Conservation (phyloP, 2,888 invertebrate genomes). For the Pheosia tremula region DNA sequence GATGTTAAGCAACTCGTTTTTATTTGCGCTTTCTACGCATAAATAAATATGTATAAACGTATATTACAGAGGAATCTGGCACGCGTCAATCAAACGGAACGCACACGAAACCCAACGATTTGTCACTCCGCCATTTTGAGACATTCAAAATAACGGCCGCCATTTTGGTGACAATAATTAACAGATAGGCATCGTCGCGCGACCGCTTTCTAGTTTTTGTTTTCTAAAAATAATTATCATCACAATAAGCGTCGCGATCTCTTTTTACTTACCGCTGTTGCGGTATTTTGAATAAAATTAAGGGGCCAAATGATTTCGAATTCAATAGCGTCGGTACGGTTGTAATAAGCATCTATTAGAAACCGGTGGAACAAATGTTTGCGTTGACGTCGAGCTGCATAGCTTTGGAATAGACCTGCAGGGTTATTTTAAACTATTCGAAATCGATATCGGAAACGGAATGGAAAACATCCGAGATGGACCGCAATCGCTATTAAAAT, state of each 20-base stretch:
- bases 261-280: slow-evolving; percentile 80
- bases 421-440: no score
- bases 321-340: slow-evolving; percentile 62
- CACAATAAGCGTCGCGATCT: slow-evolving; percentile 79
- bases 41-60: slow-evolving; percentile 80
- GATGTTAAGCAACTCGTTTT: slow-evolving; percentile 73
- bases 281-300: slow-evolving; percentile 82
- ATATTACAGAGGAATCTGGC: slow-evolving; percentile 76
- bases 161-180: slow-evolving; percentile 84
- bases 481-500: no score
- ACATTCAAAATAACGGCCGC: slow-evolving; percentile 75
- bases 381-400: slow-evolving; percentile 41
- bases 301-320: slow-evolving; percentile 67
- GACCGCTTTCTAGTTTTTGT: slow-evolving; percentile 83
- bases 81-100: slow-evolving; percentile 83
- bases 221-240: slow-evolving; percentile 83
- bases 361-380: slow-evolving; percentile 62
- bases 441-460: no score
- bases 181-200: slow-evolving; percentile 77
- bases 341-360: slow-evolving; percentile 66
- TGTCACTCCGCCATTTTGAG: slow-evolving; percentile 80
- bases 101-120: slow-evolving; percentile 75
- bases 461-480: no score
- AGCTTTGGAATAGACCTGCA: slow-evolving; percentile 7
- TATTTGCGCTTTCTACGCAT: slow-evolving; percentile 83